Percentiles rank a stretch among this genome's conserved stretches.
These are phyloP conservation scores for Hylaeus anthracinus DNA, from an alignment of 1,140 invertebrate species.

Conservation along the genomic window DNA sequence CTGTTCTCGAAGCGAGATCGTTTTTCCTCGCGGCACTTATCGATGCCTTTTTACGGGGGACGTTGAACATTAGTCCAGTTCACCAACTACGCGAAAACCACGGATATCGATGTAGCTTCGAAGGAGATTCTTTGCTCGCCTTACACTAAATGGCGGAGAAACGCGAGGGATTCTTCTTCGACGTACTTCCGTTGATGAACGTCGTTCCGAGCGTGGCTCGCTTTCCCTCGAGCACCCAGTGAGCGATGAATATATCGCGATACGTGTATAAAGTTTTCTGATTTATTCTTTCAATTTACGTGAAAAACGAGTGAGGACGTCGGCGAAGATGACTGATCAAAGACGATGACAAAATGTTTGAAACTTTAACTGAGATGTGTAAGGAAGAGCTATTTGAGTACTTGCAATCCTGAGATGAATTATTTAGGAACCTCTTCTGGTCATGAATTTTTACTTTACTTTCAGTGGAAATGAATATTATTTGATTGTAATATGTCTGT, in stretches of 20 bases:
- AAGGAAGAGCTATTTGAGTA: no score
- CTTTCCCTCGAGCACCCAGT: neutral
- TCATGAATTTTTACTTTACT: no score
- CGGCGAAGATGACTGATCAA: neutral
- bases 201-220: neutral
- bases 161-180: slow-evolving; percentile 5
- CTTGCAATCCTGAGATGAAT: no score
- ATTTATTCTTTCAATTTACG: neutral
- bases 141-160: slow-evolving; percentile 17
- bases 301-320: neutral
- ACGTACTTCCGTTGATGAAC: slow-evolving; percentile 22
- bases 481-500: no score
- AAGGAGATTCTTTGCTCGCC: slow-evolving; percentile 32
- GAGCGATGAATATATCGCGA: neutral
- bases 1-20: slow-evolving; percentile 6
- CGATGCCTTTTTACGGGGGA: slow-evolving; percentile 48
- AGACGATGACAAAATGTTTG: neutral
- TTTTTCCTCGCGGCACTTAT: slow-evolving; percentile 50
- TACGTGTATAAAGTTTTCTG: neutral
- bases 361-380: neutral
- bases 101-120: slow-evolving; percentile 39
- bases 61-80: slow-evolving; percentile 48
- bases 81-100: slow-evolving; percentile 6
- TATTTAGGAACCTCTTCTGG: no score
- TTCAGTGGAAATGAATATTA: no score